Evolutionary conservation across 1,140 invertebrate species (phyloP).

Genomic region (Zaprionus vittiger): DNA sequence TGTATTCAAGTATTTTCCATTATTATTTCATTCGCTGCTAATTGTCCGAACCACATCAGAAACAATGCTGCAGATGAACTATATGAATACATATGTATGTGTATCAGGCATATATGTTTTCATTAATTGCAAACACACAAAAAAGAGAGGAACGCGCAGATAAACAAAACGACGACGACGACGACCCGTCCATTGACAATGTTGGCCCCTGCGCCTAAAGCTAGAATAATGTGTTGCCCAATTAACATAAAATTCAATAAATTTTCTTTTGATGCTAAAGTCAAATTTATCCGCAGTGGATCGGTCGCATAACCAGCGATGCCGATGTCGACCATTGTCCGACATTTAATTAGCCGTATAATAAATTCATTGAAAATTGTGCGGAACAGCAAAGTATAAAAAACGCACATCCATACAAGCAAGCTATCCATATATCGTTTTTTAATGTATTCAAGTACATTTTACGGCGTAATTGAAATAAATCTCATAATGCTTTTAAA

Average conservation of each 20-base stretch:
- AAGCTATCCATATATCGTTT: constrained; percentile 10
- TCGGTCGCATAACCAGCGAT: constrained; percentile 9
- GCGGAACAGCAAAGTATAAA: background rate
- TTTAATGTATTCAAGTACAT: constrained; percentile 74
- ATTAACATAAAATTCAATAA: constrained; percentile 64
- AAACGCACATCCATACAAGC: background rate
- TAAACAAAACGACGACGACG: constrained; percentile 15
- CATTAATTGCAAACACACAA: constrained; percentile 41
- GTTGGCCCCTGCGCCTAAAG: constrained; percentile 9
- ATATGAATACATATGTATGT: background rate
- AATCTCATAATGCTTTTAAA: constrained; percentile 49
- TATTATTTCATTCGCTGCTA: constrained; percentile 59
- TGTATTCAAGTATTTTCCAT: constrained; percentile 53
- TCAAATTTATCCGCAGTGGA: constrained; percentile 49
- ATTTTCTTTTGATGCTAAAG: constrained; percentile 55
- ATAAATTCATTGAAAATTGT: constrained; percentile 48
- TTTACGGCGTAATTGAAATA: constrained; percentile 70
- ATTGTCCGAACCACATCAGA: constrained; percentile 50
- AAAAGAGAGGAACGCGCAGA: constrained; percentile 7
- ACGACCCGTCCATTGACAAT: constrained; percentile 14
- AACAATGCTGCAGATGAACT: constrained; percentile 28
- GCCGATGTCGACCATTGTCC: background rate
- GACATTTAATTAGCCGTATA: constrained; percentile 42
- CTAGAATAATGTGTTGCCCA: constrained; percentile 62
- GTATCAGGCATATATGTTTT: constrained; percentile 43